Evolutionary conservation across 2,797 vertebrate genomes (phyloP).

Genomic region (Lepilemur ruficaudatus): DNA sequence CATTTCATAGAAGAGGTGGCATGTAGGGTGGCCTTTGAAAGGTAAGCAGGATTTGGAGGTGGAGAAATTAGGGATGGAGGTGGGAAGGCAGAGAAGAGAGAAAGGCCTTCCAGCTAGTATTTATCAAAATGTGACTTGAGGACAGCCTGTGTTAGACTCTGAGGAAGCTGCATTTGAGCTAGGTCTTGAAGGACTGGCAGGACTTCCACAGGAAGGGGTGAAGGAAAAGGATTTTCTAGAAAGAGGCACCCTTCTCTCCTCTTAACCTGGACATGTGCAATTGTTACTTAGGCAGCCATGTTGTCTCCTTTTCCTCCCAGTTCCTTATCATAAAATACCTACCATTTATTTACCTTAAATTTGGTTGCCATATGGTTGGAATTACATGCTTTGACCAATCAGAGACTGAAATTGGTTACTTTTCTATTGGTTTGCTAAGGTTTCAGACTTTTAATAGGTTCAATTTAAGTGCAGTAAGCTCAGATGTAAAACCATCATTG

Average conservation of each 20-base stretch:
- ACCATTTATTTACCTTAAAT: background rate
- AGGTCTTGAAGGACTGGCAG: background rate
- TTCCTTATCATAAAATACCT: background rate
- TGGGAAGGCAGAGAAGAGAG: background rate
- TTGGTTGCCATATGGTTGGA: background rate
- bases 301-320: background rate
- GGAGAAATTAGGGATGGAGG: background rate
- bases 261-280: background rate
- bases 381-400: background rate
- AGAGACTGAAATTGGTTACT: background rate
- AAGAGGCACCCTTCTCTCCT: background rate
- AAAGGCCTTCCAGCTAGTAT: background rate
- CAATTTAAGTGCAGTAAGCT: background rate
- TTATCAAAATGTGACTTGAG: background rate
- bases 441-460: constrained; percentile 21
- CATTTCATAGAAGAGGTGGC: background rate
- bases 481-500: background rate
- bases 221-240: background rate
- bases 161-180: background rate
- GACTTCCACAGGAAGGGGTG: background rate
- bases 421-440: background rate
- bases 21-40: background rate
- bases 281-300: background rate
- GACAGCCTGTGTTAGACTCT: background rate
- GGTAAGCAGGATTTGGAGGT: background rate